Evolutionary conservation across 2,797 vertebrate genomes (phyloP).

Genomic region (Odontamblyopus rebecca): DNA sequence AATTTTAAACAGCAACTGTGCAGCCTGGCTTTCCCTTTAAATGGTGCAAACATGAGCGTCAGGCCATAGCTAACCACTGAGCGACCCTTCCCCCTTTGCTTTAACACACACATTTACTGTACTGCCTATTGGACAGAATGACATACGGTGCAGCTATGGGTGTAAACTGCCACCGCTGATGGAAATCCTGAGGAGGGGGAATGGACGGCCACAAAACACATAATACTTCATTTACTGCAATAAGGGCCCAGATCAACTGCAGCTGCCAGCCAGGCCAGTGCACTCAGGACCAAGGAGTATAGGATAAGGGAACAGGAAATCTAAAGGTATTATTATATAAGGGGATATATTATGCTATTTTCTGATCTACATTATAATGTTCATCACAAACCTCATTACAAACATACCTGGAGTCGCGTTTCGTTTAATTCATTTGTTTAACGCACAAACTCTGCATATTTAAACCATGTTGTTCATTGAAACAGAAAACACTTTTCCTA

Average conservation of each 20-base stretch:
- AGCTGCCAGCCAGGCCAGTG: slow-evolving; percentile 28
- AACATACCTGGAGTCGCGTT: too few species aligned
- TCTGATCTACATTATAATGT: too few species aligned
- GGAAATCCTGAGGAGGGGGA: slow-evolving; percentile 73
- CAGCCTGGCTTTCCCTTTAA: slow-evolving; percentile 58
- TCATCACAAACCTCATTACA: too few species aligned
- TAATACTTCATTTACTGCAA: slow-evolving; percentile 74
- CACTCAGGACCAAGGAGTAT: slow-evolving; percentile 15
- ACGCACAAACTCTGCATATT: too few species aligned
- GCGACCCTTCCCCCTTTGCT: slow-evolving; percentile 25
- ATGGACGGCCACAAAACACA: slow-evolving; percentile 72
- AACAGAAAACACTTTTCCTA: too few species aligned
- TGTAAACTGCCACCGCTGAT: slow-evolving; percentile 74
- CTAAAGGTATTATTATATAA: too few species aligned
- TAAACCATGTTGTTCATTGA: too few species aligned
- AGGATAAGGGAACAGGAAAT: not conserved
- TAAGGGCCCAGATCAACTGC: slow-evolving; percentile 63
- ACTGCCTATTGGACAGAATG: slow-evolving; percentile 53
- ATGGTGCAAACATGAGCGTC: slow-evolving; percentile 47
- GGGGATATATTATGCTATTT: too few species aligned
- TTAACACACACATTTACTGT: slow-evolving; percentile 19
- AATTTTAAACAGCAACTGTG: slow-evolving; percentile 18
- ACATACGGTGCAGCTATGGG: slow-evolving; percentile 72
- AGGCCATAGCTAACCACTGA: slow-evolving; percentile 20
- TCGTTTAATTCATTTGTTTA: too few species aligned